Evolutionary conservation across 2,888 invertebrate species (phyloP).

Genomic region (Hydriomena furcata): DNA sequence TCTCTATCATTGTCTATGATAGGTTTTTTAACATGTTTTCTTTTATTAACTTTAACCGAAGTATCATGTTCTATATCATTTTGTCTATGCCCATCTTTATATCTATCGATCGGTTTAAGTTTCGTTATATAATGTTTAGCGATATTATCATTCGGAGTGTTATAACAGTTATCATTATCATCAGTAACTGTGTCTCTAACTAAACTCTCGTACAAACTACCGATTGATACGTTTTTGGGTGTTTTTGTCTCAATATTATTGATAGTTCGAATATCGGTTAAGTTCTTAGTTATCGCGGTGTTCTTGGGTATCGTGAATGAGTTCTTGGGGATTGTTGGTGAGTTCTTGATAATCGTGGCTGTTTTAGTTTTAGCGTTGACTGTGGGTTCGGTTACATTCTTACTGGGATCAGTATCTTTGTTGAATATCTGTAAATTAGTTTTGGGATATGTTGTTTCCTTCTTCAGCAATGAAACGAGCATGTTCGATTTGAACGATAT

Average conservation of each 20-base stretch:
- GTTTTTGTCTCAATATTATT: neutral
- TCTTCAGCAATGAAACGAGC: conserved; percentile 10
- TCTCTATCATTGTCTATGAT: neutral
- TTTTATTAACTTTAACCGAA: neutral
- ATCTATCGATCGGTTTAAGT: neutral
- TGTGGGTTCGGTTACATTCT: neutral
- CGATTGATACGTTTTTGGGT: conserved; percentile 5
- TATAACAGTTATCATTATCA: conserved; percentile 13
- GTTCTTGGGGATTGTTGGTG: no score
- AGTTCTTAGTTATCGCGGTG: no score
- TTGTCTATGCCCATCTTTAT: no score
- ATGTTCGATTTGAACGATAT: neutral
- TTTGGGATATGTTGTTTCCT: conserved; percentile 4
- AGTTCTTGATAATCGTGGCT: no score
- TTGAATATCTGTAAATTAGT: neutral
- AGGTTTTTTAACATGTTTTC: neutral
- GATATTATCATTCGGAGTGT: neutral
- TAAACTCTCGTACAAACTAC: conserved; percentile 12
- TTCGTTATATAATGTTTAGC: neutral
- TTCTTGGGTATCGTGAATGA: no score
- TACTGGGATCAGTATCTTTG: neutral
- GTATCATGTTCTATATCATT: no score
- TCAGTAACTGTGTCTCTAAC: conserved; percentile 15
- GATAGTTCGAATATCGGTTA: neutral
- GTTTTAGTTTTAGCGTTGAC: neutral